phyloP scores from a whole-genome alignment of 2,888 invertebrate species.

The Pedicia rivosa region DNA sequence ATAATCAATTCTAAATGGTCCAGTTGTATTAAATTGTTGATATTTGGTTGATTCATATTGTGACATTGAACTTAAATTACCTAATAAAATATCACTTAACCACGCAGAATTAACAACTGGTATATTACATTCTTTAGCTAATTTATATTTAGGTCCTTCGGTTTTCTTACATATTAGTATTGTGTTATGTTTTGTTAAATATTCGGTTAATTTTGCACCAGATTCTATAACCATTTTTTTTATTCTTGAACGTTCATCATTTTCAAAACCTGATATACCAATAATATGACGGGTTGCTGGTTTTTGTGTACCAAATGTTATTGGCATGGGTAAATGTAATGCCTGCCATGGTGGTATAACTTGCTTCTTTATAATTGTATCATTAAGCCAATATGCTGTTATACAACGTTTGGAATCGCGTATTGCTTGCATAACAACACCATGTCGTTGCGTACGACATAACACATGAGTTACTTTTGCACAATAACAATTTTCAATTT shows the following conservation, averaged over 20 bases:
- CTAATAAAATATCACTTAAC: conserved; percentile 84
- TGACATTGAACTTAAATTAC: conserved; percentile 66
- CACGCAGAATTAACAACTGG: conserved; percentile 87
- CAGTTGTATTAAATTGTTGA: conserved; percentile 65
- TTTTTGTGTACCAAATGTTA: conserved; percentile 42
- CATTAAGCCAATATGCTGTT: conserved; percentile 81
- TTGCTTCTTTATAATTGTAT: conserved; percentile 71
- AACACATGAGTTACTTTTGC: conserved; percentile 82
- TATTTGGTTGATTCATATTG: conserved; percentile 73
- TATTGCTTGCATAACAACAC: conserved; percentile 71
- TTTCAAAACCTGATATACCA: conserved; percentile 76
- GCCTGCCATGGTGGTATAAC: conserved; percentile 88
- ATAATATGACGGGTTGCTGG: conserved; percentile 66
- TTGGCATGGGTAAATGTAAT: conserved; percentile 73
- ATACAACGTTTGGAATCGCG: conserved; percentile 55
- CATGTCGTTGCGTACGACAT: conserved; percentile 79
- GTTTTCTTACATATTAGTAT: conserved; percentile 61
- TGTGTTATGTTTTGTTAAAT: conserved; percentile 65
- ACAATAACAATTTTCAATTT: conserved; percentile 72
- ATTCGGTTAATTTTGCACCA: conserved; percentile 69
- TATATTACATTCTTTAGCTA: conserved; percentile 83
- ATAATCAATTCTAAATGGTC: conserved; percentile 76
- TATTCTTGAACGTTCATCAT: conserved; percentile 66
- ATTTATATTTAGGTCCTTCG: conserved; percentile 74
- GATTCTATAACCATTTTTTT: conserved; percentile 71